Base-by-base conservation (phyloP, 2,888 invertebrate species). In the Monochamus alternatus region DNA sequence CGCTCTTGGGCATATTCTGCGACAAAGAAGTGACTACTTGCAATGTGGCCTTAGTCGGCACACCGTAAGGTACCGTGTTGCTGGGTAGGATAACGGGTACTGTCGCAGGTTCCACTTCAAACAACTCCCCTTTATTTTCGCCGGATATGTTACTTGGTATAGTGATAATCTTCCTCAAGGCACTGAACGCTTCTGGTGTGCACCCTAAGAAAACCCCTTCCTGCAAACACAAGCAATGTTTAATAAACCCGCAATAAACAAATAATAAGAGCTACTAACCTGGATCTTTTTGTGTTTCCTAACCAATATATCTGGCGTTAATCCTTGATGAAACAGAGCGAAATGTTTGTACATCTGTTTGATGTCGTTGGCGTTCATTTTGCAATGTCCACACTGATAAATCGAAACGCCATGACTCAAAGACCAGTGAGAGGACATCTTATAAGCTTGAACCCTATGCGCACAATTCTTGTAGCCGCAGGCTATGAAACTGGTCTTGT, bases 391-490 rank as follows among this genome's bases (percentile, higher is more conserved):
- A 32, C 85, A 85, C 69, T 85, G 85, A 60, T 80, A 82, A 89
- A 89, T 77, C 76, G 86, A 89, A n/a, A 90, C 75, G 0, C 87
- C 88, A 78, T 92, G 92, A 1, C 38, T 62, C 8, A 55, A 12
- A 0, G 78, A 88, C 74, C 91, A 88, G 86, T 93, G 93, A 9
- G 83, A 85, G 52, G 90, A 86, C 75, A 92, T 86, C 3, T 89
- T 88, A 2, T 85, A 84, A 2, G 86, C 51, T 8, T 12, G 7
- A 5, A 78, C 59, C 22, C 64, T 68, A 44, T 70, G 62, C 4
- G 47, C 44, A 74, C 84, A 84, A 8, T 75, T 68, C n/a, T 76
- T 55, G 73, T 81, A 80, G 14, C 84, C 82, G 58, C 85, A 85
- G 9, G 8, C 38, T 7, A 81, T 5, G 4, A 77, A 76, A 77